A percentile compares a stretch with the other conserved stretches of the same genome.
Conservation (phyloP, 2,113 vertebrate genomes). For the Herpetotheres cachinnans region DNA sequence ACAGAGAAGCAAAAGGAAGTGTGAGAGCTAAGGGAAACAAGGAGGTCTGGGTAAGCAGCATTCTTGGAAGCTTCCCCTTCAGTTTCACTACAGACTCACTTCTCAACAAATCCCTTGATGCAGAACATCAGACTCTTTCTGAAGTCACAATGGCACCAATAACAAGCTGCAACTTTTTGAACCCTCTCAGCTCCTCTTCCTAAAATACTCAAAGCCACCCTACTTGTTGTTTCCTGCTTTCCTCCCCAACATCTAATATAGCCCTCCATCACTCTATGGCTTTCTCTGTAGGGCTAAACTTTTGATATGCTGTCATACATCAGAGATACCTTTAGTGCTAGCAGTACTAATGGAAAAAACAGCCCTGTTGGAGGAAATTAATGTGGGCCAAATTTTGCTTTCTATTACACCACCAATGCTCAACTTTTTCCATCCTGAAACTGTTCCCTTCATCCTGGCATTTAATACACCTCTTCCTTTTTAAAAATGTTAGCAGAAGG, state of each 20-base stretch:
- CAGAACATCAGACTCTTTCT: not conserved
- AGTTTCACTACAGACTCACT: not conserved
- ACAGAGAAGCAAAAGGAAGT: not conserved
- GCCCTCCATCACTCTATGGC: not conserved
- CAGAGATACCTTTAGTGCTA: not conserved
- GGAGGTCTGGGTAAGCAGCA: not conserved
- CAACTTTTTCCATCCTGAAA: conserved; percentile 43
- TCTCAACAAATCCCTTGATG: not conserved
- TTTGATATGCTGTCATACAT: not conserved
- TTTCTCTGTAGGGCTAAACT: not conserved
- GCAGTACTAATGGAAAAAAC: not conserved
- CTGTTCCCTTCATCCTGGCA: not conserved
- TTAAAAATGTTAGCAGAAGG: not conserved
- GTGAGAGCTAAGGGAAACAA: not conserved
- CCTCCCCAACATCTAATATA: not conserved
- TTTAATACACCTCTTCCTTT: not conserved
- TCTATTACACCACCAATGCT: conserved; percentile 36
- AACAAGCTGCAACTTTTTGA: not conserved
- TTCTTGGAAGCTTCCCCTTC: not conserved
- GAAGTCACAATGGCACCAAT: not conserved
- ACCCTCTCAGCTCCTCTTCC: not conserved
- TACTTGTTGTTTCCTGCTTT: not conserved
- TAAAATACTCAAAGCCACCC: not conserved
- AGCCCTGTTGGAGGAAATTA: not conserved
- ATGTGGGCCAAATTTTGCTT: conserved; percentile 38